Percentiles rank a stretch among this genome's conserved stretches.
phyloP scores from a whole-genome alignment of 2,888 invertebrate species.

The Calliopum simillimum region DNA sequence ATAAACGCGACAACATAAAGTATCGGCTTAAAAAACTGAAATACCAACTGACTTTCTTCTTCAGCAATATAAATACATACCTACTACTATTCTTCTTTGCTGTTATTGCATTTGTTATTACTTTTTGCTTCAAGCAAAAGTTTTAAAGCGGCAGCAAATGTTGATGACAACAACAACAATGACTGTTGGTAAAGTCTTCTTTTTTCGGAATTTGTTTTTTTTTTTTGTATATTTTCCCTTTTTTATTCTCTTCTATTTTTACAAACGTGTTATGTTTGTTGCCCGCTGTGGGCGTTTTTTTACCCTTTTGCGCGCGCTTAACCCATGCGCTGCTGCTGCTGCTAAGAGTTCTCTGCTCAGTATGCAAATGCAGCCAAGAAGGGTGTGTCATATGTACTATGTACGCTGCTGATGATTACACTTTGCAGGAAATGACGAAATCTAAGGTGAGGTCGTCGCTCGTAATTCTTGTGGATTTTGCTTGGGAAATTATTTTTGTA shows the following conservation, averaged over 20 bases:
- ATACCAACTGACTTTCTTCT: too few relatives aligned
- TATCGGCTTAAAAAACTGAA: too few relatives aligned
- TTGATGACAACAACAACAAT: constrained; percentile 13
- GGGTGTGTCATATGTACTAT: constrained; percentile 15
- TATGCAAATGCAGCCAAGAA: constrained; percentile 10
- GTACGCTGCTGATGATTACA: constrained; percentile 22
- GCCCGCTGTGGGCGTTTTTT: not conserved
- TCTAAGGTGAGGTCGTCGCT: constrained; percentile 31
- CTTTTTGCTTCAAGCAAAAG: constrained; percentile 27
- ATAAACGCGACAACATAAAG: too few relatives aligned
- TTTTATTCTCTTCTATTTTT: not conserved
- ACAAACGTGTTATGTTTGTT: not conserved
- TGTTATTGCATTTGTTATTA: constrained; percentile 16
- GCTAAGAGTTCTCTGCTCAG: not conserved
- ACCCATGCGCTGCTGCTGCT: not conserved
- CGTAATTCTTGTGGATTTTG: not conserved
- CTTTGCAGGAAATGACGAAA: constrained; percentile 24
- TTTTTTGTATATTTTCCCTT: too few relatives aligned
- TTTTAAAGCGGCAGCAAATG: constrained; percentile 21
- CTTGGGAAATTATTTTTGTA: too few relatives aligned
- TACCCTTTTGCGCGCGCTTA: too few relatives aligned
- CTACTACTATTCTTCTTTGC: too few relatives aligned
- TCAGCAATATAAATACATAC: too few relatives aligned
- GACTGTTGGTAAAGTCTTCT: not conserved
- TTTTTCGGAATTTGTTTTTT: not conserved